These are phyloP conservation scores for Drosophila aldrichi DNA, from an alignment of 2,888 invertebrate species.

Conservation along the genomic window DNA sequence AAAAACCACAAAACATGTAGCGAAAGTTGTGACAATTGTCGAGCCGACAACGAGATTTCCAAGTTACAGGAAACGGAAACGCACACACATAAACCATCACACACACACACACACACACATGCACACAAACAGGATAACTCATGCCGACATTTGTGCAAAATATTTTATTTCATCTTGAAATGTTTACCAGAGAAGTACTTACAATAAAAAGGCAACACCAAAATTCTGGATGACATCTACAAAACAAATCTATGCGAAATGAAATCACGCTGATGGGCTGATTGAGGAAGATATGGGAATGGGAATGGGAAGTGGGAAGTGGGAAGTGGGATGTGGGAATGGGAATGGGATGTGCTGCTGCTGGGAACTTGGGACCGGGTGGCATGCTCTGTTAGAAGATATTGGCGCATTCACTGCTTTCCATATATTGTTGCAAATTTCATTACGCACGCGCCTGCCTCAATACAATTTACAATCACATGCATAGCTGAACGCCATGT, in stretches of 20 bases:
- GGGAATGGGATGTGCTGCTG: neutral
- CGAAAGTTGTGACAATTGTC: slow-evolving; percentile 72
- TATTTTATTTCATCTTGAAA: slow-evolving; percentile 66
- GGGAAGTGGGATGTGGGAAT: too few species aligned
- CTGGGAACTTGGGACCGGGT: neutral
- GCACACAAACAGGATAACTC: slow-evolving; percentile 21
- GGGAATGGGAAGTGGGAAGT: neutral
- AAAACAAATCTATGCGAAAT: slow-evolving; percentile 60
- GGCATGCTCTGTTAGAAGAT: slow-evolving; percentile 1
- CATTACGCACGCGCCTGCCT: slow-evolving; percentile 71
- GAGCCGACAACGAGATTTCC: slow-evolving; percentile 49
- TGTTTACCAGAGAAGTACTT: slow-evolving; percentile 61
- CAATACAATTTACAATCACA: slow-evolving; percentile 78
- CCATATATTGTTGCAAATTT: slow-evolving; percentile 69
- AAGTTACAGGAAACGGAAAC: slow-evolving; percentile 65
- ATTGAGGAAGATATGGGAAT: neutral
- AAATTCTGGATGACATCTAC: slow-evolving; percentile 56
- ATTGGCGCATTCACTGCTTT: slow-evolving; percentile 29
- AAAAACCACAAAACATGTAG: slow-evolving; percentile 72
- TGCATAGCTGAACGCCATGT: slow-evolving; percentile 70
- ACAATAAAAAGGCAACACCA: slow-evolving; percentile 69
- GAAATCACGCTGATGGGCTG: slow-evolving; percentile 15
- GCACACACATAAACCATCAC: slow-evolving; percentile 30
- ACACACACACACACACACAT: slow-evolving; percentile 2
- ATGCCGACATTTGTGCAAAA: slow-evolving; percentile 52